Evolutionary conservation across 2,113 vertebrate genomes (phyloP), one percentile per base, ranked within the genome.

Genomic region (Gracilinanus agilis): DNA sequence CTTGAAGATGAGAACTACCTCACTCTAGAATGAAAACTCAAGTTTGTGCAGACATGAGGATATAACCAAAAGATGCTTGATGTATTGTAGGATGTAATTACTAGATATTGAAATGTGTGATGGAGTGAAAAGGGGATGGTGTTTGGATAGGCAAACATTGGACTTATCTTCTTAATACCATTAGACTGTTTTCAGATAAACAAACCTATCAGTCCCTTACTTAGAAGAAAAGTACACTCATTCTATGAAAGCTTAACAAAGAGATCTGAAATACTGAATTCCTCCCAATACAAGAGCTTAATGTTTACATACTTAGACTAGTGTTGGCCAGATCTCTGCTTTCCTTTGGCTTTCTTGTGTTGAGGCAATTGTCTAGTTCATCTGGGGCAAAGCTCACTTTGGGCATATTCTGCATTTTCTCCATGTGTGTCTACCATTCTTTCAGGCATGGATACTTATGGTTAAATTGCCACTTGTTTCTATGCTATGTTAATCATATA

Each of bases 341-440:
- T 94, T 96, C 93, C 92, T 94, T 97, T 97, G 95, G 92, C 96
- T 96, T 97, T 94, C 90, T 94, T 75, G 94, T 88, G 90, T 49
- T 40, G 44, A 96, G 94, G 95, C 92, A 96, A 94, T 13, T 91
- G 53, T 96, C 95, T 92, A 96, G 83, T 90, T 53, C 9, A 89
- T 92, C 91, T 95, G 90, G 94, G 94, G 94, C 95, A 96, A 97
- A 95, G 94, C 95, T 92, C 90, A 97, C 90, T 95, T 93, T 95
- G 91, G 67, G 91, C 44, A 89, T 94, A 92, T 96, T 96, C 94
- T 96, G 54, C 44, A 13, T 91, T 95, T 97, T 95, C 55, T 19
- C 88, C 88, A 54, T 94, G 61, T 96, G 44, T 93, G 89, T 96
- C 92, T 54, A 67, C 95, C 6, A n/a, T 75, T 75, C 61, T 19